These are phyloP conservation scores for Cepaea nemoralis DNA, from an alignment of 1,140 invertebrate species.

Conservation along the genomic window DNA sequence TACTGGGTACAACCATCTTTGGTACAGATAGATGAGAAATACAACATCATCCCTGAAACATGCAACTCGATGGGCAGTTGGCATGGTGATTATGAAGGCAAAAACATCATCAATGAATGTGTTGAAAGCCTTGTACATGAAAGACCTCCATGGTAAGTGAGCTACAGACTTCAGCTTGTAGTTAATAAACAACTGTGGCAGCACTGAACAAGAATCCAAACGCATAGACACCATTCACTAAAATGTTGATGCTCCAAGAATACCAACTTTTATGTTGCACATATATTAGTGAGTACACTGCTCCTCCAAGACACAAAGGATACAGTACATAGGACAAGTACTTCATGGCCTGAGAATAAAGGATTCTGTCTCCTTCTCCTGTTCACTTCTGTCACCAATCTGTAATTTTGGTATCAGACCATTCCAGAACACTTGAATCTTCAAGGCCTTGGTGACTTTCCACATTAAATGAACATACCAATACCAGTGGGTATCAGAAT, in stretches of 20 bases:
- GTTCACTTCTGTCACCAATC: conserved; percentile 73
- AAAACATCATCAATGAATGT: conserved; percentile 99
- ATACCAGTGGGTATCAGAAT: conserved; percentile 89
- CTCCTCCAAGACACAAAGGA: conserved; percentile 87
- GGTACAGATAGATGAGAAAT: conserved; percentile 96
- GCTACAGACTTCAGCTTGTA: conserved; percentile 98
- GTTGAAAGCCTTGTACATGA: conserved; percentile 99
- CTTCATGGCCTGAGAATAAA: conserved; percentile 83
- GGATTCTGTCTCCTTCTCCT: conserved; percentile 84
- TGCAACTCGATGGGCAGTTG: conserved; percentile 93
- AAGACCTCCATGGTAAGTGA: conserved; percentile 95
- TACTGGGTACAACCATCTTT: conserved; percentile 97
- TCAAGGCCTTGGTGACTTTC: conserved; percentile 93
- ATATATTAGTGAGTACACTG: conserved; percentile 85
- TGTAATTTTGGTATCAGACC: conserved; percentile 62
- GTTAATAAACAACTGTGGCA: conserved; percentile 98
- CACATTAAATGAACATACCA: conserved; percentile 91
- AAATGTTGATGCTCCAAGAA: conserved; percentile 92
- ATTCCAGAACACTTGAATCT: conserved; percentile 74
- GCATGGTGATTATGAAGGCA: conserved; percentile 99
- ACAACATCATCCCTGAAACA: conserved; percentile 97
- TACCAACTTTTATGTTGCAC: conserved; percentile 94
- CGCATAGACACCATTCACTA: conserved; percentile 96
- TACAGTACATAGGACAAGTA: conserved; percentile 93
- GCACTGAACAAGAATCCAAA: conserved; percentile 99